Conservation (phyloP, 2,113 vertebrate species). For the Sceloporus undulatus region DNA sequence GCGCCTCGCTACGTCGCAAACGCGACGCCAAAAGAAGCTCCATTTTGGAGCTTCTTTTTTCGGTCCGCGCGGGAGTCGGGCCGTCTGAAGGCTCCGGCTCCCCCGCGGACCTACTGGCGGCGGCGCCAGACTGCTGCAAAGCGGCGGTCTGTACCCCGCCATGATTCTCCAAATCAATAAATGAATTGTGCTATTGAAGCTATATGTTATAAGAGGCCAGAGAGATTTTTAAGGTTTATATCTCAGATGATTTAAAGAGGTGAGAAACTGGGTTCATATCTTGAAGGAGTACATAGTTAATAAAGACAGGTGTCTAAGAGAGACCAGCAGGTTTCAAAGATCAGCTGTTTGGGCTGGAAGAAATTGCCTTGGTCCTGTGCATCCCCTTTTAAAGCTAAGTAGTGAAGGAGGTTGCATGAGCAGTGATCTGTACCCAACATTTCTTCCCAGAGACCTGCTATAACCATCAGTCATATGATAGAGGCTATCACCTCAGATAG, state of each 20-base stretch:
- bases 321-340: neutral
- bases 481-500: conserved; percentile 20
- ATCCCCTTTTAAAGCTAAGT: neutral
- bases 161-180: neutral
- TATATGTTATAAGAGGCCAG: neutral
- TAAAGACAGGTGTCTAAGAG: neutral
- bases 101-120: no score
- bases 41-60: no score
- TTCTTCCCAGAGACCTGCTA: neutral
- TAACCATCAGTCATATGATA: conserved; percentile 11
- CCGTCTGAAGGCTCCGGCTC: no score
- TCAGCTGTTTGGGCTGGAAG: neutral
- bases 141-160: no score
- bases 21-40: no score
- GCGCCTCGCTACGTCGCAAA: no score
- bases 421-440: neutral
- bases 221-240: neutral
- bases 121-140: no score
- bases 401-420: neutral
- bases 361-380: neutral
- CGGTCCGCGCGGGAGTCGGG: no score
- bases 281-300: neutral
- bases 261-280: neutral
- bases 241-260: neutral
- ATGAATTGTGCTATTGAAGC: neutral